Base-by-base conservation (phyloP, 1,140 invertebrate genomes). In the Macrobrachium rosenbergii region DNA sequence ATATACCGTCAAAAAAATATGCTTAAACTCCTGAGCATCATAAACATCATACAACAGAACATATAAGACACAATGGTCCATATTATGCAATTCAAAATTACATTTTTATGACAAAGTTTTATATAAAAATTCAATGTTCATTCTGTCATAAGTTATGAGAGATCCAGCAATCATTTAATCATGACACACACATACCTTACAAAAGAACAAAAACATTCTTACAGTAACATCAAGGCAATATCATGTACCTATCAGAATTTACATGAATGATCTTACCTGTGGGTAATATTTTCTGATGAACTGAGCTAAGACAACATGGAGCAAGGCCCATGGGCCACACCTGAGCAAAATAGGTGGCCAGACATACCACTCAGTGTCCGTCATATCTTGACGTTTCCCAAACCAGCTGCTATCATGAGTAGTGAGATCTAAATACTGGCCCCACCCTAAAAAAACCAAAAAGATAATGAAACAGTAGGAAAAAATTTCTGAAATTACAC, bases 281-380 rank as follows among this genome's bases (percentile, higher is more conserved):
- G 84, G 84, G 16, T 69, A 87, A 59, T 75, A 75, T 73, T 60
- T 88, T 37, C 87, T 64, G 11, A 83, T 73, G 6, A 79, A 16
- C n/a, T 88, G 87, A 12, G 81, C 64, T 62, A 82, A 59, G 7
- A 82, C n/a, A 52, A 82, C 52, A 59, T 83, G 79, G 12, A 82
- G 64, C 12, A 84, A 59, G 37, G 75, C 88, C 45, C 72, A 83
- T 21, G 84, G 88, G 23, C 79, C 88, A 21, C 82, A 89, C 45
- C 60, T 67, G 17, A 77, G 79, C 45, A 89, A 79, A 23, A 89
- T 81, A 5, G 83, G 77, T 7, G 84, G 58, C 88, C 88, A 89
- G 8, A 89, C 88, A 62, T 76, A 89, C 88, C 88, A 89, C 63
- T 89, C 88, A 28, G 79, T 64, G 75, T 89, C 88, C 58, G 83